phyloP scores from a whole-genome alignment of 1,140 invertebrate genomes.

The Drosophila quadrilineata region DNA sequence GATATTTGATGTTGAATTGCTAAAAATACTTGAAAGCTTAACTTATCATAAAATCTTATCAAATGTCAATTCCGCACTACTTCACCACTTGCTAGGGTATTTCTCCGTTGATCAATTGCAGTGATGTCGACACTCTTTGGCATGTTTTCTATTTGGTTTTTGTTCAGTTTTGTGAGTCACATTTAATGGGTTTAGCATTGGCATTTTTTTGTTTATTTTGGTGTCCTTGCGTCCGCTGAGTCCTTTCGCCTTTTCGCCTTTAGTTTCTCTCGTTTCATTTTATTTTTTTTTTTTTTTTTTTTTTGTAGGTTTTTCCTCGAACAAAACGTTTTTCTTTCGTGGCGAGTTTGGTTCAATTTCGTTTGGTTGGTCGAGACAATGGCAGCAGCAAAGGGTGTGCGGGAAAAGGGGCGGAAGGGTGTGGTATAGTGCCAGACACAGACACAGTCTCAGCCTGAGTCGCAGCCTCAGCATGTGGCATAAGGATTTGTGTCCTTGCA shows the following conservation, averaged over 20 bases:
- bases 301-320: slow-evolving; percentile 33
- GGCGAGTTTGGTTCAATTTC: slow-evolving; percentile 30
- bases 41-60: too few species aligned
- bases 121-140: not conserved
- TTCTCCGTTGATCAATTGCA: not conserved
- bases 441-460: slow-evolving; percentile 22
- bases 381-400: not conserved
- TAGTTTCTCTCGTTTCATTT: too few species aligned
- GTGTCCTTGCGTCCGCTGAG: too few species aligned
- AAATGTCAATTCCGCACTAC: too few species aligned
- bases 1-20: too few species aligned
- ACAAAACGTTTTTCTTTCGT: slow-evolving; percentile 35
- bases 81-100: slow-evolving; percentile 18
- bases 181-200: slow-evolving; percentile 67
- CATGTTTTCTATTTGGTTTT: slow-evolving; percentile 5
- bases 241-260: too few species aligned
- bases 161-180: slow-evolving; percentile 41
- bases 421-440: not conserved
- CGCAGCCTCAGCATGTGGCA: slow-evolving; percentile 64
- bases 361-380: slow-evolving; percentile 29
- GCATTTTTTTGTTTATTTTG: slow-evolving; percentile 13
- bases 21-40: too few species aligned
- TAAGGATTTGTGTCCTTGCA: slow-evolving; percentile 59
- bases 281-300: not conserved
- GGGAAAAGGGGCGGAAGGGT: not conserved